These are phyloP conservation scores for Athetis lepigone DNA, from an alignment of 2,888 invertebrate genomes.

Conservation along the genomic window DNA sequence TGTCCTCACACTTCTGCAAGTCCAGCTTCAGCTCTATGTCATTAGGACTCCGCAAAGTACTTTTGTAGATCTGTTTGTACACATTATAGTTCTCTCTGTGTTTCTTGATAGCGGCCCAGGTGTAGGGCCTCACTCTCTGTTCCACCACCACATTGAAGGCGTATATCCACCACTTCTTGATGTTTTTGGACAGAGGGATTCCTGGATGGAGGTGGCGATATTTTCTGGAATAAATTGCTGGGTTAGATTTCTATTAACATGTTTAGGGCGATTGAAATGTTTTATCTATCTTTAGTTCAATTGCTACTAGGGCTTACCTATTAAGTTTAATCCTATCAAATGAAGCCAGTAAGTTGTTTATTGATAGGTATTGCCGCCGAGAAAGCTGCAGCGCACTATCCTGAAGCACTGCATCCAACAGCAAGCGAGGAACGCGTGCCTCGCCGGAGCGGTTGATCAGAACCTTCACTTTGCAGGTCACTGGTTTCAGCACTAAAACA, in stretches of 20 bases:
- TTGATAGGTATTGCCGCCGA: slow-evolving; percentile 93
- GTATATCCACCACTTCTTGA: slow-evolving; percentile 94
- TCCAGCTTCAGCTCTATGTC: slow-evolving; percentile 94
- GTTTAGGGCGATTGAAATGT: not conserved
- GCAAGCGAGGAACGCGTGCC: slow-evolving; percentile 91
- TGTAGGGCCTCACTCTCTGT: slow-evolving; percentile 93
- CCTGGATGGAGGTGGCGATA: slow-evolving; percentile 92
- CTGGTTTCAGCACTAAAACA: slow-evolving; percentile 93
- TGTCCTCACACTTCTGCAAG: slow-evolving; percentile 94
- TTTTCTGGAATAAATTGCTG: slow-evolving; percentile 78
- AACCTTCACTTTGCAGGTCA: slow-evolving; percentile 94
- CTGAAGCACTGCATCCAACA: slow-evolving; percentile 92
- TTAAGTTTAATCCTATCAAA: slow-evolving; percentile 92
- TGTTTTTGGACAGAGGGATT: slow-evolving; percentile 89
- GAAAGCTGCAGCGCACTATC: slow-evolving; percentile 94
- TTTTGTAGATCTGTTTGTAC: slow-evolving; percentile 93
- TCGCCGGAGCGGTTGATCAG: slow-evolving; percentile 93
- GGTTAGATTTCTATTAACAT: not conserved
- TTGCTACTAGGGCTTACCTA: slow-evolving; percentile 82
- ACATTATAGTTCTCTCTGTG: slow-evolving; percentile 93
- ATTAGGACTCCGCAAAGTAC: slow-evolving; percentile 92
- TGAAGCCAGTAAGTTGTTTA: slow-evolving; percentile 89
- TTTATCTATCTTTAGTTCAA: not conserved
- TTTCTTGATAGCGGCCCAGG: slow-evolving; percentile 93
- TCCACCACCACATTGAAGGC: slow-evolving; percentile 93